Percentiles rank a stretch among this genome's conserved stretches.
phyloP scores from a whole-genome alignment of 2,113 vertebrate genomes.

The Pterocles orientalis region DNA sequence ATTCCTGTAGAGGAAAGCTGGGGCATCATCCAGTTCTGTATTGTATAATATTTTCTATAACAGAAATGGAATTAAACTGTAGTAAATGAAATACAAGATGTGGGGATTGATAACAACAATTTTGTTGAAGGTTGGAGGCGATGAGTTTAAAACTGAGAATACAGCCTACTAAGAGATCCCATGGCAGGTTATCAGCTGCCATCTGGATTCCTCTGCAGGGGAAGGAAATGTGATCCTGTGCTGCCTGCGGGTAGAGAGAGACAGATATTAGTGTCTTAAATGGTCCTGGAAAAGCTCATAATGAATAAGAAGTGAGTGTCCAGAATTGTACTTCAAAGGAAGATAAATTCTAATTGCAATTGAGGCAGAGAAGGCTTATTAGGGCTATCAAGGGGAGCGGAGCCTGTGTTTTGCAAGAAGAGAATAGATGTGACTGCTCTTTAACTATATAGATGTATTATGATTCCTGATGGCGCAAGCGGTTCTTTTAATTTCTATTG shows the following conservation, averaged over 20 bases:
- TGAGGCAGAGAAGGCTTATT: slow-evolving; percentile 1
- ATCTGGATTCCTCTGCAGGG: slow-evolving; percentile 1
- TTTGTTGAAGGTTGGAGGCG: neutral
- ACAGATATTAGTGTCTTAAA: slow-evolving; percentile 26
- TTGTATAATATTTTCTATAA: rapidly evolving
- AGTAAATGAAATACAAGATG: neutral
- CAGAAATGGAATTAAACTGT: neutral
- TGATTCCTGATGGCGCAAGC: neutral
- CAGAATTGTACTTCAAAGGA: slow-evolving; percentile 60
- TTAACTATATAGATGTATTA: neutral
- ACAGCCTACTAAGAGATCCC: neutral
- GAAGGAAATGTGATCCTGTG: slow-evolving; percentile 18
- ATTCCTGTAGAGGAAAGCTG: neutral
- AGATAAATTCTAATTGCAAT: slow-evolving; percentile 60
- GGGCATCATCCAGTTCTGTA: neutral
- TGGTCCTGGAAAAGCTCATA: slow-evolving; percentile 57
- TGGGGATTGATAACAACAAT: neutral
- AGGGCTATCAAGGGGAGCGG: neutral
- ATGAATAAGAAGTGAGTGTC: slow-evolving; percentile 54
- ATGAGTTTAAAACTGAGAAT: neutral
- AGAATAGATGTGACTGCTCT: slow-evolving; percentile 1
- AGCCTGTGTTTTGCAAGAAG: slow-evolving; percentile 3
- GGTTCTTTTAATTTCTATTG: neutral
- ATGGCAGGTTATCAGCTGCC: neutral
- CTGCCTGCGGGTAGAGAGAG: neutral